Evolutionary conservation across 2,113 vertebrate genomes (phyloP).

Genomic region (Globicephala melas): DNA sequence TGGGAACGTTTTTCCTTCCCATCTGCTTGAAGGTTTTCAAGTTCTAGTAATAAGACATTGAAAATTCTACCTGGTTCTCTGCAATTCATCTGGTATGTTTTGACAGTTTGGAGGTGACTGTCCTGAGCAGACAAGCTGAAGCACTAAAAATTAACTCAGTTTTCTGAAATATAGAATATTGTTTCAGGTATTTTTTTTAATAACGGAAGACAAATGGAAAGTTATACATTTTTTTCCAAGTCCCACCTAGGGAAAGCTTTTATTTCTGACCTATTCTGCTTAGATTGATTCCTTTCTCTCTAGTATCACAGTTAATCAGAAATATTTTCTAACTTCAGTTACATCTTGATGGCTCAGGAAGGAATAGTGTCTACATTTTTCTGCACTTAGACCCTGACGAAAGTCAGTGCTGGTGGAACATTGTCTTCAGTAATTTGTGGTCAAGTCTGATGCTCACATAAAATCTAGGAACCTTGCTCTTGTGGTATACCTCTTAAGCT

Average conservation of each 20-base stretch:
- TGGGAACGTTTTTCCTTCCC: constrained; percentile 8
- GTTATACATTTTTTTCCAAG: background rate
- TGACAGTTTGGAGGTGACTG: constrained; percentile 1
- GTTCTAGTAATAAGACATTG: constrained; percentile 3
- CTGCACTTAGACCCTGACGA: background rate
- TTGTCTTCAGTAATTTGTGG: background rate
- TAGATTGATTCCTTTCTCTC: background rate
- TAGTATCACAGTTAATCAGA: background rate
- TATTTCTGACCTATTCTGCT: background rate
- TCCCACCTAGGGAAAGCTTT: background rate
- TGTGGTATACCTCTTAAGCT: background rate
- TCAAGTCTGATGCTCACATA: background rate
- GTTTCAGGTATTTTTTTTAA: constrained; percentile 6
- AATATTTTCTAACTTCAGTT: background rate
- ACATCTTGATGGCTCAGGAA: background rate
- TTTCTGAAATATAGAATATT: background rate
- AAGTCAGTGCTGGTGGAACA: background rate
- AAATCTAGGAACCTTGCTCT: background rate
- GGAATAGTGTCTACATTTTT: background rate
- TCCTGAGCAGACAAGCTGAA: background rate
- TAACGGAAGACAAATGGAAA: background rate
- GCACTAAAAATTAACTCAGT: background rate
- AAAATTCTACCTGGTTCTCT: background rate
- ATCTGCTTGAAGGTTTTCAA: constrained; percentile 20
- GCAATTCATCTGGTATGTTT: background rate